Percentiles rank a stretch among this genome's conserved stretches.
phyloP scores from a whole-genome alignment of 2,113 vertebrate species.

The Narcine bancroftii region DNA sequence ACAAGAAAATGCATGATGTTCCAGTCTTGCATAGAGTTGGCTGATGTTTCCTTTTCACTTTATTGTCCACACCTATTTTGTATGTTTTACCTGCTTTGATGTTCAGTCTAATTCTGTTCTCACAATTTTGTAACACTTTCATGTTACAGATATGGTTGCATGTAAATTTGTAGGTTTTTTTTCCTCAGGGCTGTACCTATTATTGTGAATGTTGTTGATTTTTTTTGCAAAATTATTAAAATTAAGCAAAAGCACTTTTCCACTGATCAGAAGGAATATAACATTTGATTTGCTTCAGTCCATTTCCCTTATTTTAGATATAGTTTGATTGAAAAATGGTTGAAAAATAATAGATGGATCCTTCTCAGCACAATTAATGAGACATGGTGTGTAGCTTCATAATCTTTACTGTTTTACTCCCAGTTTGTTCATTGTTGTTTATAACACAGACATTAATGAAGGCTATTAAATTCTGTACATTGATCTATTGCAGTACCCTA shows the following conservation, averaged over 20 bases:
- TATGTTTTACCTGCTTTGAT: conserved; percentile 20
- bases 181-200: conserved; percentile 31
- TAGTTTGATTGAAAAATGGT: too few species aligned
- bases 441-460: conserved; percentile 23
- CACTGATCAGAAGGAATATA: background rate
- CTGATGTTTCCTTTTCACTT: conserved; percentile 9
- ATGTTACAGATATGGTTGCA: conserved; percentile 7
- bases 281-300: conserved; percentile 17
- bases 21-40: conserved; percentile 30
- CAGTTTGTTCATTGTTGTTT: conserved; percentile 19
- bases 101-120: conserved; percentile 2
- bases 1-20: background rate
- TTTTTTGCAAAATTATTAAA: conserved; percentile 4
- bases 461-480: conserved; percentile 28
- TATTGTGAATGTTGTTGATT: conserved; percentile 8
- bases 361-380: conserved; percentile 9
- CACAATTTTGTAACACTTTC: conserved; percentile 1
- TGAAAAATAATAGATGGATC: too few species aligned
- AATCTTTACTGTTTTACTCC: conserved; percentile 18
- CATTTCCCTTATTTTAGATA: background rate
- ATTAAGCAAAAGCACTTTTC: conserved; percentile 7
- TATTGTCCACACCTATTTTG: background rate
- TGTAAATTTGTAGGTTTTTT: conserved; percentile 3
- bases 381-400: background rate
- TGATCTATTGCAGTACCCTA: conserved; percentile 21